These are phyloP conservation scores for Drosophila ustulata DNA, from an alignment of 2,888 invertebrate species.

Conservation along the genomic window DNA sequence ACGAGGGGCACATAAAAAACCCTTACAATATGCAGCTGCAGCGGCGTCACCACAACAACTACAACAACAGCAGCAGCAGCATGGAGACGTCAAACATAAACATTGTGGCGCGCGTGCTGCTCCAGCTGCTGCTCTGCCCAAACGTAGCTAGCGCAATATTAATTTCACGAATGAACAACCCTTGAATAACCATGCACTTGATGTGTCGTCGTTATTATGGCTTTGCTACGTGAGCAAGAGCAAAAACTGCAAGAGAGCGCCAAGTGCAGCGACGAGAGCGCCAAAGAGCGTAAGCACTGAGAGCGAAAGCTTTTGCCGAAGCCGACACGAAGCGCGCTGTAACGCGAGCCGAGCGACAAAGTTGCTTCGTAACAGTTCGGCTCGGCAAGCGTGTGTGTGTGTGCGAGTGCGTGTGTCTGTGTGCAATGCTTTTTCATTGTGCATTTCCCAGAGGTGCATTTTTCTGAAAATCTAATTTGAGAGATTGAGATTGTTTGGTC, in stretches of 20 bases:
- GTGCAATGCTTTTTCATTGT: constrained; percentile 77
- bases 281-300: constrained; percentile 2
- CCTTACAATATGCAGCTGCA: constrained; percentile 71
- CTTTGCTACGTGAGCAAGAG: constrained; percentile 61
- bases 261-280: constrained; percentile 3
- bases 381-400: constrained; percentile 3
- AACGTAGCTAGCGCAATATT: constrained; percentile 72
- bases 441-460: constrained; percentile 84
- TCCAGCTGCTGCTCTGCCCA: constrained; percentile 23
- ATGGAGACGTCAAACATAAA: constrained; percentile 60
- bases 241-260: constrained; percentile 25
- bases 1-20: constrained; percentile 59
- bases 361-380: constrained; percentile 1
- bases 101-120: constrained; percentile 72
- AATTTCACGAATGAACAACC: constrained; percentile 81
- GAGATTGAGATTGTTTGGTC: constrained; percentile 82
- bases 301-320: constrained; percentile 15
- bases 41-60: constrained; percentile 34
- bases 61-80: constrained; percentile 40
- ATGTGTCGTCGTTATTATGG: constrained; percentile 74
- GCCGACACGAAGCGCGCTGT: neutral
- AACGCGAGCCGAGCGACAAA: constrained; percentile 5
- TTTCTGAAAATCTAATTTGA: constrained; percentile 84
- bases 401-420: constrained; percentile 36
- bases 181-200: constrained; percentile 80